Evolutionary conservation across 2,888 invertebrate genomes (phyloP).

Genomic region (Philhelius pedissequus): DNA sequence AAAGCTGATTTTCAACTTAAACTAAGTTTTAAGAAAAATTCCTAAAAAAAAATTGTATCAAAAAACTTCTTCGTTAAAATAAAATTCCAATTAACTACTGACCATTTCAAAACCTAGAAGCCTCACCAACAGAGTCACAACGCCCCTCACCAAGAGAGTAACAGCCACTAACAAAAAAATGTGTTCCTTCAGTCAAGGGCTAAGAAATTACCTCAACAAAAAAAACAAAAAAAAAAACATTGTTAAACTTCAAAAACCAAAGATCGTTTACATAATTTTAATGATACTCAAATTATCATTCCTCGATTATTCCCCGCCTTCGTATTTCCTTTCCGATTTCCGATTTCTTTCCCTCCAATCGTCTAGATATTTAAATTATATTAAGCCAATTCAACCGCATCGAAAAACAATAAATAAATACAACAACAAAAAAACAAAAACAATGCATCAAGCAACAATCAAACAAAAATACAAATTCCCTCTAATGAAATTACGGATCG

Average conservation of each 20-base stretch:
- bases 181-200: not conserved
- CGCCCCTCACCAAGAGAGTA: not conserved
- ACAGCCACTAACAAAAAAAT: not conserved
- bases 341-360: not conserved
- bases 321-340: constrained; percentile 47
- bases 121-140: not conserved
- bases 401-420: constrained; percentile 50
- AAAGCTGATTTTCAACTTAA: no score
- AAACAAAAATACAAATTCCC: constrained; percentile 59
- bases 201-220: constrained; percentile 34
- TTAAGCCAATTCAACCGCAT: constrained; percentile 55
- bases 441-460: constrained; percentile 65
- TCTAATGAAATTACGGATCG: constrained; percentile 65
- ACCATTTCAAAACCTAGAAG: not conserved
- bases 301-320: constrained; percentile 51
- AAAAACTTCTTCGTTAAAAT: no score
- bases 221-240: constrained; percentile 5
- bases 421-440: constrained; percentile 7
- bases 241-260: constrained; percentile 13
- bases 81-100: not conserved
- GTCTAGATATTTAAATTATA: constrained; percentile 60
- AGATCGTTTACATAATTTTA: constrained; percentile 49
- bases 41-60: no score
- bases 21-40: no score
- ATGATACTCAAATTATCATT: constrained; percentile 62